These are phyloP conservation scores for Calephelis perditalis DNA, from an alignment of 2,888 invertebrate genomes.

Conservation along the genomic window DNA sequence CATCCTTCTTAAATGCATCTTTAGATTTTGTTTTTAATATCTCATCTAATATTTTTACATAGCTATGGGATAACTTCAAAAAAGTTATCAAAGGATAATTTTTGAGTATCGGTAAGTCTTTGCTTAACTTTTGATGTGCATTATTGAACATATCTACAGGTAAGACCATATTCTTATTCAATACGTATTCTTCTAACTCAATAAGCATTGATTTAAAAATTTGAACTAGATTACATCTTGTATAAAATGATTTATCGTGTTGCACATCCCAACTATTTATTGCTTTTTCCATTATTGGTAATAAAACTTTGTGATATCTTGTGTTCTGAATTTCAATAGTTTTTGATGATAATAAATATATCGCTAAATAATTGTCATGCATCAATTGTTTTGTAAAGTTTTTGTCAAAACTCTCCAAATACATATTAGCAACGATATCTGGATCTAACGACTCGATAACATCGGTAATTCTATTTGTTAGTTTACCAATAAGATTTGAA, in stretches of 20 bases:
- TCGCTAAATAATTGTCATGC: conserved; percentile 33
- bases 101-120: conserved; percentile 38
- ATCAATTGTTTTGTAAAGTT: conserved; percentile 31
- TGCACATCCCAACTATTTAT: conserved; percentile 38
- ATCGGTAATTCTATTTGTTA: conserved; percentile 34
- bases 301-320: conserved; percentile 41
- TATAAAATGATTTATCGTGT: conserved; percentile 27
- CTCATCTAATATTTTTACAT: conserved; percentile 36
- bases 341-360: conserved; percentile 41
- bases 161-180: conserved; percentile 34
- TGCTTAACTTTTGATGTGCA: conserved; percentile 36
- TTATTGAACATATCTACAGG: conserved; percentile 37
- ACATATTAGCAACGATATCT: conserved; percentile 25
- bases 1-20: conserved; percentile 22
- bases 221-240: conserved; percentile 33
- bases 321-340: conserved; percentile 38
- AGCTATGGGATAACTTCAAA: conserved; percentile 42
- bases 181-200: conserved; percentile 32
- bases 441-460: not conserved
- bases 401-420: conserved; percentile 37
- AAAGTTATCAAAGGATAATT: conserved; percentile 46
- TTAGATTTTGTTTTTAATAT: conserved; percentile 21
- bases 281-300: conserved; percentile 41
- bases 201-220: conserved; percentile 33
- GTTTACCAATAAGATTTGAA: conserved; percentile 23